Conservation (phyloP, 1,140 invertebrate species). For the Pseudoatta argentina region DNA sequence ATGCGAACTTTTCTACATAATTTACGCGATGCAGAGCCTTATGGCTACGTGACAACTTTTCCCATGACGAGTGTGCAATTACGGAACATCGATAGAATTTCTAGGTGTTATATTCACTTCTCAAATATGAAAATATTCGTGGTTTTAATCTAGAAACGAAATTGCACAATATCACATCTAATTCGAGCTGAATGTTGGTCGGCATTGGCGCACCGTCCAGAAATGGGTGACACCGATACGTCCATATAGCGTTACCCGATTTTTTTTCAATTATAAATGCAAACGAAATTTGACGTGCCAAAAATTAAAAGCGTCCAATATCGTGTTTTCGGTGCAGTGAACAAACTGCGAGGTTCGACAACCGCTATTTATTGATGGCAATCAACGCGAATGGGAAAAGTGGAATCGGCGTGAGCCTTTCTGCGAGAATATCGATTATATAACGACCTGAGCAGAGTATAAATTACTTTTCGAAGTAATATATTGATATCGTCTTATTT, state of each 20-base stretch:
- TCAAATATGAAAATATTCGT: conserved; percentile 37
- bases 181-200: conserved; percentile 24
- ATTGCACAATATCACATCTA: conserved; percentile 41
- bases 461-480: conserved; percentile 26
- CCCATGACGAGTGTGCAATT: background rate
- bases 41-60: background rate
- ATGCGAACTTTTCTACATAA: background rate
- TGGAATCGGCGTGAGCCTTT: background rate
- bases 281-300: conserved; percentile 59
- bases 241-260: background rate
- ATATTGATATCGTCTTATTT: background rate
- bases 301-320: conserved; percentile 58
- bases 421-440: background rate
- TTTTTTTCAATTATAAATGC: conserved; percentile 56
- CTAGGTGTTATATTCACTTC: conserved; percentile 26
- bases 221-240: conserved; percentile 49
- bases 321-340: conserved; percentile 23
- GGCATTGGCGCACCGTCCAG: background rate
- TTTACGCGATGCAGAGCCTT: background rate
- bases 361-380: conserved; percentile 55
- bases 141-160: conserved; percentile 37
- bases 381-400: conserved; percentile 28
- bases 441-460: background rate
- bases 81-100: background rate
- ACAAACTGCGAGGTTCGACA: conserved; percentile 36